Percentiles rank a stretch among this genome's conserved stretches.
Conservation (phyloP, 2,888 invertebrate genomes). For the Diaprepes abbreviatus region DNA sequence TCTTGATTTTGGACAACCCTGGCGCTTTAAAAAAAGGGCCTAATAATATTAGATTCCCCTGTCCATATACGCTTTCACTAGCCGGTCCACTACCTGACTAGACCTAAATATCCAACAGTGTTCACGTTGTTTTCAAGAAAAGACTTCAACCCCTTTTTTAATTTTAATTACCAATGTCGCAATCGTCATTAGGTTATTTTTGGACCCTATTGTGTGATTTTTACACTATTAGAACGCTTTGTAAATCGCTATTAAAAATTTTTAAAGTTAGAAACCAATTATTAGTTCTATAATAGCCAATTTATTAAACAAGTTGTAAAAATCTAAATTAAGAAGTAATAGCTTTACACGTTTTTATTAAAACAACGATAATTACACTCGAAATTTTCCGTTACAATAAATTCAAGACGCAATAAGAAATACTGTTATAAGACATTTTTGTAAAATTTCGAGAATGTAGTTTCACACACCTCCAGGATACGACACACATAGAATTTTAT, state of each 20-base stretch:
- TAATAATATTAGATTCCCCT: slow-evolving; percentile 43
- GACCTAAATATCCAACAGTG: slow-evolving; percentile 38
- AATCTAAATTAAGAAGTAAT: too few relatives aligned
- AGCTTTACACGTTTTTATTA: too few relatives aligned
- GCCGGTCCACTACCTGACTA: slow-evolving; percentile 54
- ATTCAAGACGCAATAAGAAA: too few relatives aligned
- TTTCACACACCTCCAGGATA: too few relatives aligned
- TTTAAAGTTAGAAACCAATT: neutral
- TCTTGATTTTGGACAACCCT: slow-evolving; percentile 27
- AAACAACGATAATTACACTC: too few relatives aligned
- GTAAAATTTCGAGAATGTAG: too few relatives aligned
- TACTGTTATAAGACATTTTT: too few relatives aligned
- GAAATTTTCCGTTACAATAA: too few relatives aligned
- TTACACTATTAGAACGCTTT: slow-evolving; percentile 5
- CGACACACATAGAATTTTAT: too few relatives aligned
- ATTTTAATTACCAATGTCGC: slow-evolving; percentile 59
- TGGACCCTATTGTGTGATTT: slow-evolving; percentile 19
- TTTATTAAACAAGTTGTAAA: too few relatives aligned
- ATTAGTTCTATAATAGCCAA: neutral
- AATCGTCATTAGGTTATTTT: slow-evolving; percentile 39
- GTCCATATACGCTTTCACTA: slow-evolving; percentile 48
- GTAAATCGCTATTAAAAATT: neutral
- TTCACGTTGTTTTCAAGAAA: slow-evolving; percentile 61
- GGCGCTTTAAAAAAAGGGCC: slow-evolving; percentile 13
- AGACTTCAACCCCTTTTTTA: slow-evolving; percentile 55